Conservation (phyloP, 1,140 invertebrate genomes). For the Drosophila sulfurigaster region DNA sequence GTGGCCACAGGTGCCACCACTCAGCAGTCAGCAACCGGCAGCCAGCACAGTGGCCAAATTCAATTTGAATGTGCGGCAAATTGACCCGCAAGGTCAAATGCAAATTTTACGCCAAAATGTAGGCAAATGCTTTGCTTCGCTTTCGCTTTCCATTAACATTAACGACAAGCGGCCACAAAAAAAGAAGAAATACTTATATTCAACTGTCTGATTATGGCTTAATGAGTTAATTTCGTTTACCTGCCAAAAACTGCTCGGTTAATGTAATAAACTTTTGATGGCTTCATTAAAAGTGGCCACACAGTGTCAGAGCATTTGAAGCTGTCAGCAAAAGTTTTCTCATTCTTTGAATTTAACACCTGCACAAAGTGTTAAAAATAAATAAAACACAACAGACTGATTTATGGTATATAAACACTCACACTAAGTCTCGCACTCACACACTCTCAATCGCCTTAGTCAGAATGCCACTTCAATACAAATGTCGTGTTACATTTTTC, state of each 20-base stretch:
- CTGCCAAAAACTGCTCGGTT: neutral
- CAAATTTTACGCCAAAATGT: constrained; percentile 17
- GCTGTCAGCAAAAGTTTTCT: constrained; percentile 32
- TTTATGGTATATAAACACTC: constrained; percentile 10
- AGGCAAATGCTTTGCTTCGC: constrained; percentile 4
- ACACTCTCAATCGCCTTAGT: neutral
- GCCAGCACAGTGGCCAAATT: constrained; percentile 46
- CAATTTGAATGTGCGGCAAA: constrained; percentile 35
- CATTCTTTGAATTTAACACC: constrained; percentile 37
- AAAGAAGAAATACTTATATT: neutral
- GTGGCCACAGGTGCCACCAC: neutral
- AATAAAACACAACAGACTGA: constrained; percentile 2
- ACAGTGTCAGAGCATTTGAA: constrained; percentile 11
- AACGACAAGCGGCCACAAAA: neutral
- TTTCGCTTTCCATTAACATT: neutral
- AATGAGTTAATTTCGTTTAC: constrained; percentile 12
- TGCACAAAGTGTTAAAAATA: constrained; percentile 30
- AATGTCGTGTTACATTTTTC: constrained; percentile 67
- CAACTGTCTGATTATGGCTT: constrained; percentile 16
- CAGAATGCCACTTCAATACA: constrained; percentile 42
- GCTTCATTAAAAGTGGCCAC: constrained; percentile 2
- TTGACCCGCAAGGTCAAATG: constrained; percentile 24
- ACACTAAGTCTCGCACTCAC: neutral
- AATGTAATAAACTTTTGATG: constrained; percentile 4
- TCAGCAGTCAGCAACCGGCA: too few relatives aligned